These are phyloP conservation scores for Athetis lepigone DNA, from an alignment of 2,888 invertebrate genomes.

Conservation along the genomic window DNA sequence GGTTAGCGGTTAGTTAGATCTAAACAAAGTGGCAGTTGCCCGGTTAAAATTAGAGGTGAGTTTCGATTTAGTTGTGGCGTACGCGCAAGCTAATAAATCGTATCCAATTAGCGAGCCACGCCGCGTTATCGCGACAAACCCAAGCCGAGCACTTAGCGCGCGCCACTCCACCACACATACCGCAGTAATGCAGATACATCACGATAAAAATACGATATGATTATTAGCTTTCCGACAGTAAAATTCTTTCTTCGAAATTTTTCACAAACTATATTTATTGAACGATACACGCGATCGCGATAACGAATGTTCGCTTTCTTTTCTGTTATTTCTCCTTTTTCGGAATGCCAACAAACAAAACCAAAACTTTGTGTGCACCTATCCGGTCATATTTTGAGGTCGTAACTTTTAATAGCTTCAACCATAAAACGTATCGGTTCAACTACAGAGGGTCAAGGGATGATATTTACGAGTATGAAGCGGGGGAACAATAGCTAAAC, in stretches of 20 bases:
- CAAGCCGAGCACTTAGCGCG: conserved; percentile 74
- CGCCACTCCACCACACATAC: conserved; percentile 41
- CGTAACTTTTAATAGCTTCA: conserved; percentile 61
- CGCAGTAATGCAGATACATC: conserved; percentile 19
- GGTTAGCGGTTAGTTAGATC: conserved; percentile 36
- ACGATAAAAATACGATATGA: conserved; percentile 45
- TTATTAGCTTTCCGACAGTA: conserved; percentile 29
- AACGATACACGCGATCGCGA: conserved; percentile 20
- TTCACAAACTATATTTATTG: conserved; percentile 35
- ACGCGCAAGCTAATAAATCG: conserved; percentile 81
- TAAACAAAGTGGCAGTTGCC: conserved; percentile 39
- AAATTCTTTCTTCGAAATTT: conserved; percentile 21
- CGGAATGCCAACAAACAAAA: conserved; percentile 43
- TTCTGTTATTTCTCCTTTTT: conserved; percentile 31
- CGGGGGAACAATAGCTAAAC: conserved; percentile 81
- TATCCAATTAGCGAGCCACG: conserved; percentile 84
- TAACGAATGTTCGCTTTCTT: conserved; percentile 35
- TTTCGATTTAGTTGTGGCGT: conserved; percentile 60
- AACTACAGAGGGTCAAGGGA: conserved; percentile 70
- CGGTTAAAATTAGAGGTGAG: conserved; percentile 59
- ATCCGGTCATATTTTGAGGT: conserved; percentile 57
- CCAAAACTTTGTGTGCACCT: conserved; percentile 35
- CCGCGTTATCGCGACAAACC: conserved; percentile 83
- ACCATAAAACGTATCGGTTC: conserved; percentile 64
- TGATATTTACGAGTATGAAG: conserved; percentile 85